Evolutionary conservation across 2,797 vertebrate species (phyloP).

Genomic region (Myiotriccus ornatus): DNA sequence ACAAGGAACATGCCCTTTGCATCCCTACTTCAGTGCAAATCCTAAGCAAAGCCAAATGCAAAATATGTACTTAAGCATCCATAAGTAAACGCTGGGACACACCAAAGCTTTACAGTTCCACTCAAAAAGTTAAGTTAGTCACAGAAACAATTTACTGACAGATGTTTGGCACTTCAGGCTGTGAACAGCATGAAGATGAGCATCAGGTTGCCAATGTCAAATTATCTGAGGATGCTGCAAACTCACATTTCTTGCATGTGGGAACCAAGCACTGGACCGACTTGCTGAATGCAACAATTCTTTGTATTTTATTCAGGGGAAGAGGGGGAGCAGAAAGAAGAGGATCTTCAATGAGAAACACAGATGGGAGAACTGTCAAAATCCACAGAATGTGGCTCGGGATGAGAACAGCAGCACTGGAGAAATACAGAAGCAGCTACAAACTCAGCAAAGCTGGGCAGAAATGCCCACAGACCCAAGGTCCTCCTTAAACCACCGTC

Average conservation of each 20-base stretch:
- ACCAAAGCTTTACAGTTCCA: neutral
- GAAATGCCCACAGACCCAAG: neutral
- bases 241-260: neutral
- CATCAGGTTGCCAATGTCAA: neutral
- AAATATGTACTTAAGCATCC: neutral
- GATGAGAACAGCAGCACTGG: neutral
- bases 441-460: neutral
- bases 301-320: neutral
- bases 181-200: neutral
- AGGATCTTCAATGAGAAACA: neutral
- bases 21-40: neutral
- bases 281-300: neutral
- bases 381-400: neutral
- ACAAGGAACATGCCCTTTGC: neutral
- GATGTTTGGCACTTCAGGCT: neutral
- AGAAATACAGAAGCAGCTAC: neutral
- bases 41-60: neutral
- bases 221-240: conserved; percentile 29
- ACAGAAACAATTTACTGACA: conserved; percentile 12
- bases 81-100: neutral
- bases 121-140: neutral
- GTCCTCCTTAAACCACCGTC: neutral
- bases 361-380: neutral
- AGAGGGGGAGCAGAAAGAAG: neutral
- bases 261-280: neutral